Evolutionary conservation across 2,888 invertebrate genomes (phyloP).

Genomic region (Heliconius sara): DNA sequence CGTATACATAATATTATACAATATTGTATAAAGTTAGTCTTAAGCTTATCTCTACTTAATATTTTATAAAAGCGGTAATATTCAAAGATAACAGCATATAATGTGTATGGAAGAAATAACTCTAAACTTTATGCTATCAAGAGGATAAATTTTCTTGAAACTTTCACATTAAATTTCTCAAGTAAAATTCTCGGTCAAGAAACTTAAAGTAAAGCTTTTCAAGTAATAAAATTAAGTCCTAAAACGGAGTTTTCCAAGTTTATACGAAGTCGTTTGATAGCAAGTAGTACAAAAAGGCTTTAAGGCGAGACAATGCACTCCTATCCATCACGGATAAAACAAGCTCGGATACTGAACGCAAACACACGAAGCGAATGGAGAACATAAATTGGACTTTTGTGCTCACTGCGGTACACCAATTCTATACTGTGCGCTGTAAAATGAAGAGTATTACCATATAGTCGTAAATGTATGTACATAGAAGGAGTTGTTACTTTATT

Average conservation of each 20-base stretch:
- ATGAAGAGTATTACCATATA: constrained; percentile 19
- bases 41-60: neutral
- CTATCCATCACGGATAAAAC: constrained; percentile 67
- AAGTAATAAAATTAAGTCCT: constrained; percentile 44
- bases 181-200: constrained; percentile 42
- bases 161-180: constrained; percentile 43
- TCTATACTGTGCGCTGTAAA: constrained; percentile 22
- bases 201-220: constrained; percentile 44
- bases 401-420: constrained; percentile 38
- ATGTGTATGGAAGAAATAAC: constrained; percentile 32
- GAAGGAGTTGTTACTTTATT: neutral
- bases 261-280: constrained; percentile 36
- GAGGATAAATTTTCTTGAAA: constrained; percentile 39
- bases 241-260: constrained; percentile 44
- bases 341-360: constrained; percentile 55
- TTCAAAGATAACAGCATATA: constrained; percentile 27
- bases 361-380: constrained; percentile 55
- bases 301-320: constrained; percentile 62
- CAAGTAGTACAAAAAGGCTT: constrained; percentile 44
- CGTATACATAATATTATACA: neutral
- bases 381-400: constrained; percentile 62
- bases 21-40: neutral
- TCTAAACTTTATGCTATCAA: constrained; percentile 36
- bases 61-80: constrained; percentile 1
- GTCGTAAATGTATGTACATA: neutral